Percentiles rank a stretch among this genome's conserved stretches.
phyloP scores from a whole-genome alignment of 2,888 invertebrate species.

The Galeopsomyia nigrocyanea region DNA sequence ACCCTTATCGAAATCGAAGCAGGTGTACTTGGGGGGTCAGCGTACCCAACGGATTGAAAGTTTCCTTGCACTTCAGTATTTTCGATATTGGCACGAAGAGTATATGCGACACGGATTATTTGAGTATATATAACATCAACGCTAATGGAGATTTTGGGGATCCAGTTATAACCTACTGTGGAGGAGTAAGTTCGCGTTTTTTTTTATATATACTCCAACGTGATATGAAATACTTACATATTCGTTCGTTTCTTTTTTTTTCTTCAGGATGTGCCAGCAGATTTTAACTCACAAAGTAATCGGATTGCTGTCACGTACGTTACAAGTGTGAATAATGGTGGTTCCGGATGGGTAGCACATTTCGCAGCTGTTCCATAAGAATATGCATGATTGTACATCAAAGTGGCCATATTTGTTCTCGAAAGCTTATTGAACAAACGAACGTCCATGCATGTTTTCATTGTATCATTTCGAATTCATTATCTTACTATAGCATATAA shows the following conservation, averaged over 20 bases:
- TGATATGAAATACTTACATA: no score
- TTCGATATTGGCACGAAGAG: constrained; percentile 77
- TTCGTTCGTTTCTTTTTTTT: no score
- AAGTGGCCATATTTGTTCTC: no score
- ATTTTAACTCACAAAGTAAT: constrained; percentile 72
- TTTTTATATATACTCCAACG: no score
- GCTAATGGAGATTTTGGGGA: constrained; percentile 54
- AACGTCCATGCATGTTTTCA: no score
- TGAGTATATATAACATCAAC: constrained; percentile 74
- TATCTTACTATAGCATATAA: no score
- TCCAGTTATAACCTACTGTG: constrained; percentile 65
- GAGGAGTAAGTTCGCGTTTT: constrained; percentile 65
- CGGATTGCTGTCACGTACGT: constrained; percentile 75
- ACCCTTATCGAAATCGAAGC: constrained; percentile 71
- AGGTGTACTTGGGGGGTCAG: constrained; percentile 77
- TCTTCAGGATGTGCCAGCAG: constrained; percentile 73
- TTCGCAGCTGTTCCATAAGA: constrained; percentile 58
- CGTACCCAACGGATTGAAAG: constrained; percentile 73
- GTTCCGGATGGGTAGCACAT: constrained; percentile 77
- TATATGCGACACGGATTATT: constrained; percentile 76
- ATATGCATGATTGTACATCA: no score
- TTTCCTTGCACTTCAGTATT: constrained; percentile 71
- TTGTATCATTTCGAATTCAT: no score
- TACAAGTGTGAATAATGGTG: constrained; percentile 78
- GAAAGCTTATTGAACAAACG: no score